phyloP scores from a whole-genome alignment of 2,113 vertebrate species.

The Rhegmatorhina hoffmannsi region DNA sequence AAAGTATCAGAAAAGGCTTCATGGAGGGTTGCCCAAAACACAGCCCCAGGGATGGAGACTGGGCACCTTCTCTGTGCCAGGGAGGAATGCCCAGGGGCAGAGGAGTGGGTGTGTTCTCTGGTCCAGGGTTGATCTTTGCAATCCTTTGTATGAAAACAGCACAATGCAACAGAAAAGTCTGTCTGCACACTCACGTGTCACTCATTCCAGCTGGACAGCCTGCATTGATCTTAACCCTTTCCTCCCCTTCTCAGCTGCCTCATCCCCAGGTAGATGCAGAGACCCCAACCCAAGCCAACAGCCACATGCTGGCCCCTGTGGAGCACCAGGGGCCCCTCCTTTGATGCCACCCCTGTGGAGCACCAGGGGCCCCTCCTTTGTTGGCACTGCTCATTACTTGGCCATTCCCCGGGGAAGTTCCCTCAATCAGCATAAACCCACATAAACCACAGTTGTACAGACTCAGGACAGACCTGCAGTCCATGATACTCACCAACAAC shows the following conservation, averaged over 20 bases:
- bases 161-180: neutral
- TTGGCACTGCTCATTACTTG: accelerated
- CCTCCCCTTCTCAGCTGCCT: neutral
- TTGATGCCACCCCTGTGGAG: neutral
- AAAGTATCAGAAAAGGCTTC: neutral
- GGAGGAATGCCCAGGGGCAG: neutral
- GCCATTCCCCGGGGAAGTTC: neutral
- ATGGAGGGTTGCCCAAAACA: neutral
- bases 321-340: neutral
- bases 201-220: accelerated
- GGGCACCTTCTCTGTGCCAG: neutral
- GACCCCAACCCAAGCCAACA: neutral
- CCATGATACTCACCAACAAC: neutral
- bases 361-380: neutral
- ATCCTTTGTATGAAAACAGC: neutral
- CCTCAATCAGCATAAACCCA: neutral
- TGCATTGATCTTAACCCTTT: neutral
- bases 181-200: neutral
- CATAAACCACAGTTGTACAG: accelerated
- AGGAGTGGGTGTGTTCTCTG: neutral
- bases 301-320: accelerated
- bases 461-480: neutral
- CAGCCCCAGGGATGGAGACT: neutral
- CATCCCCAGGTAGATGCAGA: neutral
- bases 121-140: neutral